Base-by-base conservation (phyloP, 1,140 invertebrate genomes). In the Heliconius melpomene region DNA sequence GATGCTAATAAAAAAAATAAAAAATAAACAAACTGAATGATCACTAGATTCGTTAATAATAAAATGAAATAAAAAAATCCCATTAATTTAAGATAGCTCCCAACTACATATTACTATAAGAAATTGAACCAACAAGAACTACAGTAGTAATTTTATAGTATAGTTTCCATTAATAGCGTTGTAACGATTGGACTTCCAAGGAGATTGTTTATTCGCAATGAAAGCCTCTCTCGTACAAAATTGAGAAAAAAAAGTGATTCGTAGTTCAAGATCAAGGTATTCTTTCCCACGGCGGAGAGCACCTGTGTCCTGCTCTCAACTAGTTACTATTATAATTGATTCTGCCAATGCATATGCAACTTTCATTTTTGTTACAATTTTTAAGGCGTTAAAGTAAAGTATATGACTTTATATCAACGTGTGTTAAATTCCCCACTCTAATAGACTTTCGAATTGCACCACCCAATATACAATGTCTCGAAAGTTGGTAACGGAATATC, bases 201-300 rank as follows among this genome's bases (percentile, higher is more conserved):
- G 38, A 82, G 52, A 75, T 82, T 77, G 70, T 77, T 77, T 77
- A 72, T 54, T 71, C 26, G 26, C 79, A 82, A 86, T 81, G 87
- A 88, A 88, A 85, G 85, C 71, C 80, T 84, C 85, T 85, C 83
- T 75, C 72, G 79, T 77, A 81, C 75, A 75, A 81, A 78, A 81
- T 80, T 71, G 81, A 84, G 82, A 84, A 90, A 89, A 88, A 88
- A 89, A 77, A 75, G 87, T 84, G 84, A 90, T 89, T 90, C 86
- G 87, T 87, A 88, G 89, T 91, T 89, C 89, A 91, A 87, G 89
- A 92, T 89, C 88, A 88, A 89, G 90, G 89, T 85, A 86, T 79
- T 80, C 88, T 92, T 52, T 91, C 91, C 90, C 91, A 93, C 90
- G 91, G 89, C 78, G 77, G 18, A 75, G 79, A 80, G 87, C 91